phyloP scores from a whole-genome alignment of 2,888 invertebrate genomes.

The Rhodophaea formosa region DNA sequence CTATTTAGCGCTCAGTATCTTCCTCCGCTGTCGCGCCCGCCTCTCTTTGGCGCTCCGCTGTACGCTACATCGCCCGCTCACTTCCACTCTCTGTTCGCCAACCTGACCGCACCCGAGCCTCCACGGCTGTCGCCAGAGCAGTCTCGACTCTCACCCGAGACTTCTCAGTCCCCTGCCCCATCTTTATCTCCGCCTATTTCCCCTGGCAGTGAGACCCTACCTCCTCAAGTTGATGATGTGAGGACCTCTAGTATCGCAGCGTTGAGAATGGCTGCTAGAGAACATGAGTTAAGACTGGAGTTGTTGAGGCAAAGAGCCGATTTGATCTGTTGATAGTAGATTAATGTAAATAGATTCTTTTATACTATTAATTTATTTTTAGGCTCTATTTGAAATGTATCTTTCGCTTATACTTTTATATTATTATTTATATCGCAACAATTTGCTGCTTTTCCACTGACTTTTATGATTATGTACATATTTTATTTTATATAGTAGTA shows the following conservation, averaged over 20 bases:
- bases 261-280: conserved; percentile 91
- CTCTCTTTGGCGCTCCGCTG: conserved; percentile 66
- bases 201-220: conserved; percentile 73
- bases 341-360: background rate
- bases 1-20: conserved; percentile 69
- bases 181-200: conserved; percentile 79
- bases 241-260: conserved; percentile 93
- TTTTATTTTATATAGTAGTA: background rate
- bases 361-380: conserved; percentile 13
- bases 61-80: conserved; percentile 81
- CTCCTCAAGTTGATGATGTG: conserved; percentile 83
- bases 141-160: conserved; percentile 44
- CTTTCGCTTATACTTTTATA: background rate
- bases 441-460: background rate
- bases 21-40: conserved; percentile 61
- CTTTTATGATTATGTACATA: background rate
- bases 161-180: conserved; percentile 42
- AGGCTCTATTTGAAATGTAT: background rate
- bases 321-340: conserved; percentile 59
- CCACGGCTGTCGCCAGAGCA: conserved; percentile 65
- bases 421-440: background rate
- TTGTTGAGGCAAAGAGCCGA: conserved; percentile 87
- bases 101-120: conserved; percentile 83
- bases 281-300: conserved; percentile 92
- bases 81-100: conserved; percentile 92